These are phyloP conservation scores for Microctenopoma lineatum DNA, from an alignment of 2,797 vertebrate species.

Conservation along the genomic window DNA sequence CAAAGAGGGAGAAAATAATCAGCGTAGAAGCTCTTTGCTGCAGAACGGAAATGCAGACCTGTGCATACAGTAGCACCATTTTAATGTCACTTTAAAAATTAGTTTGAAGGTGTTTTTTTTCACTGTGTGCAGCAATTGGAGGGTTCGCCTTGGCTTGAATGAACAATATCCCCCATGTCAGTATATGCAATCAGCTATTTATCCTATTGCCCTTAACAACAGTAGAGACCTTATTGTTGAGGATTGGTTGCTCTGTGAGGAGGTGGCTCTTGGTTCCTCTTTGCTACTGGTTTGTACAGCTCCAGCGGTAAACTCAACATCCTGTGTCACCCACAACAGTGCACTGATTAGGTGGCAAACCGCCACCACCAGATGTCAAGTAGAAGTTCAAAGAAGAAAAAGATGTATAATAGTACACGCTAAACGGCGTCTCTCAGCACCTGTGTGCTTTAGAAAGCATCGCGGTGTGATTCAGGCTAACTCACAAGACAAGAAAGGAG, in stretches of 20 bases:
- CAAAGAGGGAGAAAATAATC: slow-evolving; percentile 53
- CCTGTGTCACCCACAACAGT: too few relatives aligned
- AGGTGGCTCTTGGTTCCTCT: too few relatives aligned
- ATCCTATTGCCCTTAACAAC: not conserved
- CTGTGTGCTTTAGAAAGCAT: slow-evolving; percentile 37
- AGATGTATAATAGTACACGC: slow-evolving; percentile 14
- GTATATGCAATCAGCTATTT: slow-evolving; percentile 1
- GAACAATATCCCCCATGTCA: slow-evolving; percentile 11
- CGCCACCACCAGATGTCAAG: too few relatives aligned
- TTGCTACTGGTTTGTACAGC: too few relatives aligned
- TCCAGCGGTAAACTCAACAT: too few relatives aligned
- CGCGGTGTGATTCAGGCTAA: slow-evolving; percentile 26
- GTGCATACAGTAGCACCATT: slow-evolving; percentile 1
- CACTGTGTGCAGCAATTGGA: slow-evolving; percentile 10
- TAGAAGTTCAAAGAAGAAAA: too few relatives aligned
- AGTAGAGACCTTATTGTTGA: too few relatives aligned
- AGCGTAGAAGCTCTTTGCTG: slow-evolving; percentile 37
- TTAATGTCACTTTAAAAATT: slow-evolving; percentile 29
- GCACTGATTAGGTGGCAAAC: too few relatives aligned
- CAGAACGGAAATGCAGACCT: slow-evolving; percentile 28
- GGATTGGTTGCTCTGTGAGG: too few relatives aligned
- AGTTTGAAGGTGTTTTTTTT: slow-evolving; percentile 30
- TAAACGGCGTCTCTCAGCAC: slow-evolving; percentile 31
- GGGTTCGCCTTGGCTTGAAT: slow-evolving; percentile 17
- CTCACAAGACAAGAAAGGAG: slow-evolving; percentile 39